These are phyloP conservation scores for Pyrgilauda ruficollis DNA, from an alignment of 2,113 vertebrate genomes.

Conservation along the genomic window DNA sequence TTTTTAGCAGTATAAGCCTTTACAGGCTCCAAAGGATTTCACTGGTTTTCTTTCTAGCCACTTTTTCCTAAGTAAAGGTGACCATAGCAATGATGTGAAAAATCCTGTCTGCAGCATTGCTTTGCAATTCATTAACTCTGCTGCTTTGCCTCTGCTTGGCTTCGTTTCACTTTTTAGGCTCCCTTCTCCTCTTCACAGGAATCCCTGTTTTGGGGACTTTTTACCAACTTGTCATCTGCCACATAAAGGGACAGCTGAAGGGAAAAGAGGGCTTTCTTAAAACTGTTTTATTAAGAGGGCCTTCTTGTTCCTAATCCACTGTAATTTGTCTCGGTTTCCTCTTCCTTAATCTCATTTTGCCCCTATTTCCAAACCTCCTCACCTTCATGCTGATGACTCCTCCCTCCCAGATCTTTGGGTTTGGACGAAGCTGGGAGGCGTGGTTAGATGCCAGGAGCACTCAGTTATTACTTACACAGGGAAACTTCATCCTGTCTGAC, in stretches of 20 bases:
- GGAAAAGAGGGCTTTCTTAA: not conserved
- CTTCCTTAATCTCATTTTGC: not conserved
- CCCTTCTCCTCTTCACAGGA: not conserved
- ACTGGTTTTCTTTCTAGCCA: not conserved
- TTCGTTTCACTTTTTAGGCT: not conserved
- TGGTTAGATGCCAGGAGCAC: not conserved
- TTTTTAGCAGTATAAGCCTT: not conserved
- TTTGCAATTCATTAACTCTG: not conserved
- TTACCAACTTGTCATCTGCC: not conserved
- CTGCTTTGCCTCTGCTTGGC: not conserved
- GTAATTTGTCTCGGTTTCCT: not conserved
- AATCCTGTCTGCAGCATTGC: not conserved
- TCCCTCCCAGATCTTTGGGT: not conserved
- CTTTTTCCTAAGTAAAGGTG: not conserved
- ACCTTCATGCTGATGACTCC: not conserved
- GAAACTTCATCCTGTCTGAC: constrained; percentile 46
- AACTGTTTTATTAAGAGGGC: not conserved
- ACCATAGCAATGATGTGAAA: not conserved
- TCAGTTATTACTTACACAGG: constrained; percentile 14
- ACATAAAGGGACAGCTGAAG: not conserved
- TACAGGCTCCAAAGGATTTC: not conserved
- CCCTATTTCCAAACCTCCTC: not conserved
- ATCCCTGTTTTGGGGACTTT: not conserved
- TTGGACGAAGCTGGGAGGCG: not conserved
- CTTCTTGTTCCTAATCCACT: not conserved